phyloP scores from a whole-genome alignment of 2,113 vertebrate genomes.

The Ctenomys sociabilis region DNA sequence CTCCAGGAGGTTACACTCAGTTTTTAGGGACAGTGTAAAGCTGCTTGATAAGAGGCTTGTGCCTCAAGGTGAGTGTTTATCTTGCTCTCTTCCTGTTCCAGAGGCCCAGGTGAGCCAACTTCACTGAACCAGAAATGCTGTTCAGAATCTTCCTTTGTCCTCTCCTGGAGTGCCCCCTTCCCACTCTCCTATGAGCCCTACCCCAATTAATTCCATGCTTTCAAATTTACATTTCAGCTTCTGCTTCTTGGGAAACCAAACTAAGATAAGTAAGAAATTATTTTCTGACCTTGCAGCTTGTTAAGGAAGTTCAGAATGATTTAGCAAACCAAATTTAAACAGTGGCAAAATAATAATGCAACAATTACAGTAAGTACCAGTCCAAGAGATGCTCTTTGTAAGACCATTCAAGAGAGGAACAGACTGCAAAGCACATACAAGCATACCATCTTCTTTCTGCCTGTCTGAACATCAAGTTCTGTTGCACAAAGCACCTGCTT shows the following conservation, averaged over 20 bases:
- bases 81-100: too few species aligned
- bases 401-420: background rate
- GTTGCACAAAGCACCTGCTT: rapidly evolving
- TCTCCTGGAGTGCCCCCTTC: background rate
- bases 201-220: background rate
- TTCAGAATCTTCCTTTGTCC: background rate
- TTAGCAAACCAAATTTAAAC: slow-evolving; percentile 61
- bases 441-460: background rate
- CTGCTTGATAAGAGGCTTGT: background rate
- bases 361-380: slow-evolving; percentile 51
- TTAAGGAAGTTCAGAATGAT: slow-evolving; percentile 49
- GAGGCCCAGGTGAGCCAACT: background rate
- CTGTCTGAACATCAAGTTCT: background rate
- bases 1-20: background rate
- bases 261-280: slow-evolving; percentile 40
- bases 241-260: background rate
- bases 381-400: background rate
- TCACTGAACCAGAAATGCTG: background rate
- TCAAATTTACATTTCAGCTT: background rate
- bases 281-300: slow-evolving; percentile 57
- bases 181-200: background rate
- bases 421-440: background rate
- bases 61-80: background rate
- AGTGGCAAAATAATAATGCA: slow-evolving; percentile 64
- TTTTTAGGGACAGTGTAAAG: background rate